These are phyloP conservation scores for Melolontha melolontha DNA, from an alignment of 2,888 invertebrate genomes.

Conservation along the genomic window DNA sequence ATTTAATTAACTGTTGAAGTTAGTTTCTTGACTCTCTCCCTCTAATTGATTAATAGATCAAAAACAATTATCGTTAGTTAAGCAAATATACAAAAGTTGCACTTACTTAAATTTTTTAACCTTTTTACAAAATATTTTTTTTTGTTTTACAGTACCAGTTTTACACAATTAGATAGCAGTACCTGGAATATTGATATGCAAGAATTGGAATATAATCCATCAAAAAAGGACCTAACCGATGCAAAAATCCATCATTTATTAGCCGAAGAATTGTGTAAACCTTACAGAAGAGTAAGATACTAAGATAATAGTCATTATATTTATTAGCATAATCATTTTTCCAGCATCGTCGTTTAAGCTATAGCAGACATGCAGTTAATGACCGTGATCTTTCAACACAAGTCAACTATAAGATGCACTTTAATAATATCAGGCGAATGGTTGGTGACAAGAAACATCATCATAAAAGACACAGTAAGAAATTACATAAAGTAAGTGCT, in stretches of 20 bases:
- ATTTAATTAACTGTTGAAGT: no score
- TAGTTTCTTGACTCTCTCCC: no score
- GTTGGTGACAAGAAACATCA: slow-evolving; percentile 88
- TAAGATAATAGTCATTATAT: not conserved
- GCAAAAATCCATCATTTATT: slow-evolving; percentile 94
- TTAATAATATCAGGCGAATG: slow-evolving; percentile 88
- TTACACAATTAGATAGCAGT: slow-evolving; percentile 86
- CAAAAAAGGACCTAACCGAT: slow-evolving; percentile 91
- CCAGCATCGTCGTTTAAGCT: slow-evolving; percentile 90
- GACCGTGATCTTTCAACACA: slow-evolving; percentile 89
- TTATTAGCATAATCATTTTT: slow-evolving; percentile 52
- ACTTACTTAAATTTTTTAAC: slow-evolving; percentile 5
- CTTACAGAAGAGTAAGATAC: slow-evolving; percentile 81
- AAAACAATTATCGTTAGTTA: not conserved
- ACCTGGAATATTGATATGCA: slow-evolving; percentile 94
- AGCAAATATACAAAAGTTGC: not conserved
- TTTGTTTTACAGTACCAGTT: slow-evolving; percentile 76
- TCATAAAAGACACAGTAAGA: slow-evolving; percentile 81
- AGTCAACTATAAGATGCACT: slow-evolving; percentile 89
- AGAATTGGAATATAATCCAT: slow-evolving; percentile 92
- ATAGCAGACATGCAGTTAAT: slow-evolving; percentile 91
- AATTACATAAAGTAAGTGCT: slow-evolving; percentile 78
- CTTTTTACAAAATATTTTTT: not conserved
- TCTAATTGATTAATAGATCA: slow-evolving; percentile 4
- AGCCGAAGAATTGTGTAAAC: slow-evolving; percentile 89